Percentiles rank a stretch among this genome's conserved stretches.
Evolutionary conservation across 2,797 vertebrate species (phyloP).

Genomic region (Malacoraja senta): DNA sequence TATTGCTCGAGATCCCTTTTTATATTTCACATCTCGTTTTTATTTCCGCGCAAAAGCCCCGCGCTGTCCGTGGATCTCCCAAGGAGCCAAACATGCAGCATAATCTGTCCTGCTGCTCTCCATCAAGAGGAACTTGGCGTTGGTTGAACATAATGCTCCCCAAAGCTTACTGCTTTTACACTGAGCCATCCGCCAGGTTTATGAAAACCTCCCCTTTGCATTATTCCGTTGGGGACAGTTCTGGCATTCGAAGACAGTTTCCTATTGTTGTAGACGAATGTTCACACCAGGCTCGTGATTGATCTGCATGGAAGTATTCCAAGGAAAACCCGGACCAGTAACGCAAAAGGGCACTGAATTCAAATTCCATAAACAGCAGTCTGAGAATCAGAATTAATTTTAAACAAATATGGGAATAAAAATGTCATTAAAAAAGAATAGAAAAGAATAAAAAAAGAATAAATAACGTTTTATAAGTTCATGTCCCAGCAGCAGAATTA

Average conservation of each 20-base stretch:
- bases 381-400: neutral
- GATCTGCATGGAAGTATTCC: too few species aligned
- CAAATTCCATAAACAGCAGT: too few species aligned
- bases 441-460: neutral
- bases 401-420: neutral
- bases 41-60: slow-evolving; percentile 46
- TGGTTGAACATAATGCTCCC: neutral
- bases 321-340: neutral
- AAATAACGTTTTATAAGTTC: neutral
- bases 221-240: too few species aligned
- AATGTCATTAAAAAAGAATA: neutral
- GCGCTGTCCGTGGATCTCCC: slow-evolving; percentile 1
- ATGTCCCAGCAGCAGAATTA: too few species aligned
- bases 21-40: slow-evolving; percentile 52
- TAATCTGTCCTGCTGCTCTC: slow-evolving; percentile 5
- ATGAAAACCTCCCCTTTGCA: neutral
- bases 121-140: slow-evolving; percentile 1
- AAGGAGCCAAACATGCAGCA: neutral
- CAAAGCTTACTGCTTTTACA: neutral
- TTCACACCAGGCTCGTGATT: neutral
- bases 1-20: slow-evolving; percentile 55
- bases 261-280: neutral
- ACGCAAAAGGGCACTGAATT: neutral
- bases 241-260: neutral
- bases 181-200: neutral